These are phyloP conservation scores for Xestia xanthographa DNA, from an alignment of 2,888 invertebrate species.

Conservation along the genomic window DNA sequence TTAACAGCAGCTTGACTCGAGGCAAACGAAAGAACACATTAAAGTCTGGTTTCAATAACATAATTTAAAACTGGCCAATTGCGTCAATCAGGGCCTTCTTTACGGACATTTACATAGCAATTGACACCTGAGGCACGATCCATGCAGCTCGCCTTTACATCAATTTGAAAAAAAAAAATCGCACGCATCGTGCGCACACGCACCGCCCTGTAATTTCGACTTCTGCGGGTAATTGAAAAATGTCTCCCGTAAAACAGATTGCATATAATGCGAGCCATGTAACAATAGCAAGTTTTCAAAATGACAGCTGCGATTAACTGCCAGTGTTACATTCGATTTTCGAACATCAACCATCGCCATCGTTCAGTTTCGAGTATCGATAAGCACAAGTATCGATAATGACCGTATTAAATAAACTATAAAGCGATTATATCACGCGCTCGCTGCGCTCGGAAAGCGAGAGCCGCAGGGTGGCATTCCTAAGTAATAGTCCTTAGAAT, in stretches of 20 bases:
- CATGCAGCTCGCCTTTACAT: conserved; percentile 56
- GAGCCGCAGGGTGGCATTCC: conserved; percentile 87
- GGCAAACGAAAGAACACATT: conserved; percentile 56
- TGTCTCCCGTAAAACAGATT: conserved; percentile 65
- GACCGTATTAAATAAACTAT: conserved; percentile 79
- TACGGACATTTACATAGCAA: conserved; percentile 78
- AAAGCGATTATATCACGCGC: conserved; percentile 77
- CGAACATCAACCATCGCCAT: conserved; percentile 24
- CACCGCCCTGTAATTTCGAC: conserved; percentile 76
- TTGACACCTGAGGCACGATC: conserved; percentile 79
- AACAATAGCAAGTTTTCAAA: conserved; percentile 53
- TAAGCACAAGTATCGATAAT: conserved; percentile 66
- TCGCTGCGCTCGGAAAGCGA: conserved; percentile 81
- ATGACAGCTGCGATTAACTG: conserved; percentile 40
- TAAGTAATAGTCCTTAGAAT: conserved; percentile 85
- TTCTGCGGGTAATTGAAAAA: conserved; percentile 76
- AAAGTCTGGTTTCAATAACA: conserved; percentile 73
- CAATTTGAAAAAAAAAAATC: conserved; percentile 44
- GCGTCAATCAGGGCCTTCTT: conserved; percentile 72
- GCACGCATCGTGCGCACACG: conserved; percentile 62
- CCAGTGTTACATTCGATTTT: conserved; percentile 31
- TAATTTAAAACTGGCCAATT: conserved; percentile 73
- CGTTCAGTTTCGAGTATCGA: conserved; percentile 63
- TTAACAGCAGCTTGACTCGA: conserved; percentile 45
- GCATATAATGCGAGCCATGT: conserved; percentile 63